phyloP scores from a whole-genome alignment of 2,113 vertebrate genomes.

The Lutjanus erythropterus region DNA sequence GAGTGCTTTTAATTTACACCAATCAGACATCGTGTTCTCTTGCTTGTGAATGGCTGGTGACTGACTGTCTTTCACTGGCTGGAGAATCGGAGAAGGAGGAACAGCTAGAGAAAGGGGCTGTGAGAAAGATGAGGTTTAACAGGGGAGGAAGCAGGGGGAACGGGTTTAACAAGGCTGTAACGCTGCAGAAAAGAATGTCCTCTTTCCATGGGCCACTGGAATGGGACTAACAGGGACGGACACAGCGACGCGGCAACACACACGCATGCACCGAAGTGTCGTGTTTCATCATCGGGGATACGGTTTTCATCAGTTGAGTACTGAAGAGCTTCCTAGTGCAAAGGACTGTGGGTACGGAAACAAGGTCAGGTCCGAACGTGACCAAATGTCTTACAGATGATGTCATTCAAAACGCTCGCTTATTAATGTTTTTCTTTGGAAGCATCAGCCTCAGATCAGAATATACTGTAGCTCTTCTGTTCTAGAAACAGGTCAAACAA shows the following conservation, averaged over 20 bases:
- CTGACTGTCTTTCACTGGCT: slow-evolving; percentile 44
- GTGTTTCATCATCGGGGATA: no score
- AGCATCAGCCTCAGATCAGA: not conserved
- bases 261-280: not conserved
- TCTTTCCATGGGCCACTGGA: slow-evolving; percentile 60
- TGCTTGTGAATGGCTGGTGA: slow-evolving; percentile 26
- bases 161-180: slow-evolving; percentile 66
- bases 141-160: slow-evolving; percentile 13
- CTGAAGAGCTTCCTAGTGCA: slow-evolving; percentile 19
- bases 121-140: slow-evolving; percentile 53
- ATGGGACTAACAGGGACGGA: slow-evolving; percentile 57
- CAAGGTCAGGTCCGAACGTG: slow-evolving; percentile 13
- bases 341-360: slow-evolving; percentile 18
- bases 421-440: not conserved
- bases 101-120: slow-evolving; percentile 27
- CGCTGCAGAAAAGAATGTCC: slow-evolving; percentile 64
- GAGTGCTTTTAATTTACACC: slow-evolving; percentile 27
- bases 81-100: slow-evolving; percentile 19
- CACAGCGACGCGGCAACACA: slow-evolving; percentile 20
- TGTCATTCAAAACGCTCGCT: slow-evolving; percentile 33
- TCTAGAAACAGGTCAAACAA: not conserved
- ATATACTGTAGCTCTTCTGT: not conserved
- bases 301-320: slow-evolving; percentile 35
- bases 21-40: slow-evolving; percentile 33
- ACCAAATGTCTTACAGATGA: slow-evolving; percentile 36